Evolutionary conservation across 2,797 vertebrate species (phyloP), one percentile per base, ranked within the genome.

Genomic region (Acanthurus leucopareius): DNA sequence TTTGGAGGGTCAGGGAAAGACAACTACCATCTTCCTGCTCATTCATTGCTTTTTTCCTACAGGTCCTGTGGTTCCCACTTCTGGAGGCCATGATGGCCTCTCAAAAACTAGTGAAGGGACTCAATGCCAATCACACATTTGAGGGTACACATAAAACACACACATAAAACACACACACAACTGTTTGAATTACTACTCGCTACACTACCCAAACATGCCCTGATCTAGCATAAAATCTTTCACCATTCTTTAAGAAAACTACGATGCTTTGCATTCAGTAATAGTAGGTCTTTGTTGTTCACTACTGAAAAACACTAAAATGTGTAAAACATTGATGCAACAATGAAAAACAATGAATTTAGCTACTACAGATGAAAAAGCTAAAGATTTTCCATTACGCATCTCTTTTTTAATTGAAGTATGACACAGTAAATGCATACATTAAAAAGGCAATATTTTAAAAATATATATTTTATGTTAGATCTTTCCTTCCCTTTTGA

Each of bases 81-180:
- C 87, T 99, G 80, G 97, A 99, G 86, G 95, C 96, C 10, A 97
- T 99, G 97, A 99, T 99, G 97, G 96, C 96, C 10, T 97, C 97
- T 38, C 97, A 98, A 91, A 99, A 97, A 88, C 92, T 93, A 28
- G 92, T 96, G 38, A 93, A 94, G 75, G 95, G 93, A 0, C 88
- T 91, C 0, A 67, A 82, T 6, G 86, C 94, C 52, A 94, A 86
- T 77, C 90, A 79, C 17, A 92, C 93, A 15, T 96, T 96, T 1
- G 96, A 97, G 35, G 92, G 98, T 99, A 91, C 95, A 48, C 28
- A 32, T 32, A 15, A 64, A 8, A 49, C 17, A 45, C 52, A 60
- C 73, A 70, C 35, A 25, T 16, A 40, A 19, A 44, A 38, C 16
- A 49, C 2, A 49, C 48, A 44, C 70, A 28, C 10, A 45, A 0